Conservation (phyloP, 2,113 vertebrate genomes). For the Leptobrachium leishanense region DNA sequence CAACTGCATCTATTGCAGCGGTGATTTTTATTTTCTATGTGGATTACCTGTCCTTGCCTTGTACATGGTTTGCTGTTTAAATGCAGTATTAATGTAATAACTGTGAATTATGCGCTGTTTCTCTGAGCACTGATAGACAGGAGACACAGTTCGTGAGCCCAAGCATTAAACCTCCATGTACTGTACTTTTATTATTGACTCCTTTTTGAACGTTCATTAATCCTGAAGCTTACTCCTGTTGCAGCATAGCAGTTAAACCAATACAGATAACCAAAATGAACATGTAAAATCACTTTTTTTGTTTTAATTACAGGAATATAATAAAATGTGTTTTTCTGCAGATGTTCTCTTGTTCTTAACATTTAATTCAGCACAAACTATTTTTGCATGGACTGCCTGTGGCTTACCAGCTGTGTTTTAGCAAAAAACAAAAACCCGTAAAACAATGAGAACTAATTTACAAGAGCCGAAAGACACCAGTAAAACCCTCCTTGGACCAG, state of each 20-base stretch:
- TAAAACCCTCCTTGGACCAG: too few species aligned
- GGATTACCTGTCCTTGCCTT: constrained; percentile 7
- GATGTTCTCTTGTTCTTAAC: neutral
- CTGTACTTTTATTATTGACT: constrained; percentile 29
- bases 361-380: too few species aligned
- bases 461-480: too few species aligned
- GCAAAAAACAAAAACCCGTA: too few species aligned
- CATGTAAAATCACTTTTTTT: neutral
- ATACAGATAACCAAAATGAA: constrained; percentile 15
- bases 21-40: neutral
- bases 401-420: too few species aligned
- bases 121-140: constrained; percentile 3
- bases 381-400: too few species aligned
- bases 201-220: constrained; percentile 4
- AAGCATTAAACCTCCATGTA: constrained; percentile 2
- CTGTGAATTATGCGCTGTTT: constrained; percentile 16
- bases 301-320: neutral
- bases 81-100: constrained; percentile 31
- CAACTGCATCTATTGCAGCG: too few species aligned
- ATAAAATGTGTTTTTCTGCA: constrained; percentile 1
- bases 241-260: neutral
- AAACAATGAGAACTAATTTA: too few species aligned
- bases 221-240: neutral
- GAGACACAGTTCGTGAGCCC: neutral
- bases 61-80: constrained; percentile 20